Evolutionary conservation across 2,113 vertebrate genomes (phyloP).

Genomic region (Phainopepla nitens): DNA sequence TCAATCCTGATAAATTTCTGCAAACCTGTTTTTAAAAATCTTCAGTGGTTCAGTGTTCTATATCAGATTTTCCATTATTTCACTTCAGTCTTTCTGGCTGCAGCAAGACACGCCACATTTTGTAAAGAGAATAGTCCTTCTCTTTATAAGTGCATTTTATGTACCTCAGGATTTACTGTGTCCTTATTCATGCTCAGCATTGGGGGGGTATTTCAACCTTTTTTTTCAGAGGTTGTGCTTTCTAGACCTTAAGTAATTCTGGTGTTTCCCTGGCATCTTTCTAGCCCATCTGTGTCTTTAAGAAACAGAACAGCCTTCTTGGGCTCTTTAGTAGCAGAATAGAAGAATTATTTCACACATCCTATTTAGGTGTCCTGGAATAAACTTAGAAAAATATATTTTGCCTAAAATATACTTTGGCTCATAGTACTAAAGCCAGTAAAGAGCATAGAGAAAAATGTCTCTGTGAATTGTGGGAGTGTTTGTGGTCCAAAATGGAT

Average conservation of each 20-base stretch:
- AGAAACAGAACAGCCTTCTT: background rate
- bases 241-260: background rate
- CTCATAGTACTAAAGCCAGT: background rate
- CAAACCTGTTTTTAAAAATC: background rate
- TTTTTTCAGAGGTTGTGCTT: background rate
- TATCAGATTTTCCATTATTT: background rate
- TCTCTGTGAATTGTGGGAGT: background rate
- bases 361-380: background rate
- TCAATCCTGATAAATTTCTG: background rate
- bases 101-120: background rate
- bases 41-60: background rate
- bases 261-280: background rate
- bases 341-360: conserved; percentile 20
- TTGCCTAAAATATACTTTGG: background rate
- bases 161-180: background rate
- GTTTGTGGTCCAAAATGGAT: background rate
- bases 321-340: background rate
- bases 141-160: background rate
- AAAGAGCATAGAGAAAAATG: background rate
- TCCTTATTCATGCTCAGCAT: background rate
- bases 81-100: background rate
- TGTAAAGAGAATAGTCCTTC: background rate
- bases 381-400: background rate
- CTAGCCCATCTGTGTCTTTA: background rate
- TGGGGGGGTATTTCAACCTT: fast-evolving